Evolutionary conservation across 30 jellyfish, hydroid and myxozoan species (phyloP).

Genomic region (Catostylus mosaicus): DNA sequence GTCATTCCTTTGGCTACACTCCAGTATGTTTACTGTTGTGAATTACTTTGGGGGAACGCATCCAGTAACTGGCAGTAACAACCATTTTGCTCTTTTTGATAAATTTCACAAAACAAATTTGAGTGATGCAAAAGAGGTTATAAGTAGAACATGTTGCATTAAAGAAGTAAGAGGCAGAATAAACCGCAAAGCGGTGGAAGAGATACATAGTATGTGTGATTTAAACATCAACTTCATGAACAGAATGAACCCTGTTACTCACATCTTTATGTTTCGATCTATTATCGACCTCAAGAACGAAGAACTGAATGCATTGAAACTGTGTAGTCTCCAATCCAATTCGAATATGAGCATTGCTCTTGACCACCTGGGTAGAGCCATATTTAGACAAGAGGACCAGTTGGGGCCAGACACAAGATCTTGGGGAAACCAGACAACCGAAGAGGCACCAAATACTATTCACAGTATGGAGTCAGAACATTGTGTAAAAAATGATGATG

Average conservation of each 20-base stretch:
- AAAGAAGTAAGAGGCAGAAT: slow-evolving; percentile 14
- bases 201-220: slow-evolving; percentile 22
- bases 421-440: no score
- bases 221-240: slow-evolving; percentile 20
- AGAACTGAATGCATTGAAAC: no score
- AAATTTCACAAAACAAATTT: slow-evolving; percentile 24
- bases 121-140: background rate
- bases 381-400: no score
- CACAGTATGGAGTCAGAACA: no score
- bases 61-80: slow-evolving; percentile 42
- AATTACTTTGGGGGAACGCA: background rate
- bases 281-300: slow-evolving; percentile 31
- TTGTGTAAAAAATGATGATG: no score
- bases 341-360: no score
- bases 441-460: no score
- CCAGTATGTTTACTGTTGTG: background rate
- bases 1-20: slow-evolving; percentile 49
- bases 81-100: slow-evolving; percentile 31
- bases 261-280: slow-evolving; percentile 20
- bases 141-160: slow-evolving; percentile 38
- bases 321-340: no score
- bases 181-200: slow-evolving; percentile 29
- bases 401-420: no score
- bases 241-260: slow-evolving; percentile 34
- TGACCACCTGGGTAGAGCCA: no score